Conservation (phyloP, 2,888 invertebrate species). For the Scaptomyza polygonia region DNA sequence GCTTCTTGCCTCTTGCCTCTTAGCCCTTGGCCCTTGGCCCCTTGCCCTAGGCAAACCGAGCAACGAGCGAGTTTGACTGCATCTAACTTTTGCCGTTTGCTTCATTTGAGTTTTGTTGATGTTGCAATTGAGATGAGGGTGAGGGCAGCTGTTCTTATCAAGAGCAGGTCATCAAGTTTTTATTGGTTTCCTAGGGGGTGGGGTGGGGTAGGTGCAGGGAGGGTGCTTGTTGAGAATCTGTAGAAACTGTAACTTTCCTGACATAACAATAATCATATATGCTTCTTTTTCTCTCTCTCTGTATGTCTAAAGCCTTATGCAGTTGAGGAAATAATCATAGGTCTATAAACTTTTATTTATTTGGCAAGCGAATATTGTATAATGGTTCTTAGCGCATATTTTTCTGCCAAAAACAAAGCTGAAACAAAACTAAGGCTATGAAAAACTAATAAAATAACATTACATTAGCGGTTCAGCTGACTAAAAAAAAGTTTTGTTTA, state of each 20-base stretch:
- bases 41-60: slow-evolving; percentile 25
- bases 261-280: slow-evolving; percentile 24
- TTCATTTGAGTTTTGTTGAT: slow-evolving; percentile 54
- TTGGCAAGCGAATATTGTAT: too few species aligned
- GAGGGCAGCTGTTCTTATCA: slow-evolving; percentile 55
- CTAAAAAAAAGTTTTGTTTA: too few species aligned
- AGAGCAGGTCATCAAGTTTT: slow-evolving; percentile 68
- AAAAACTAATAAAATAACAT: too few species aligned
- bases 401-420: too few species aligned
- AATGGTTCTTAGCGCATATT: too few species aligned
- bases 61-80: slow-evolving; percentile 21
- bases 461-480: too few species aligned
- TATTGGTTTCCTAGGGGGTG: not conserved
- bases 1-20: slow-evolving; percentile 17
- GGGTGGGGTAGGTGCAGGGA: slow-evolving; percentile 17
- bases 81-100: slow-evolving; percentile 52
- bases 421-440: too few species aligned
- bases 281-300: not conserved
- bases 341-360: too few species aligned
- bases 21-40: slow-evolving; percentile 24
- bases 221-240: slow-evolving; percentile 42
- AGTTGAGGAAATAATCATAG: not conserved
- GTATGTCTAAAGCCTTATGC: slow-evolving; percentile 4
- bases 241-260: slow-evolving; percentile 61
- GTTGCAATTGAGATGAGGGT: slow-evolving; percentile 45